A percentile compares a stretch with the other conserved stretches of the same genome.
Evolutionary conservation across 2,888 invertebrate genomes (phyloP).

Genomic region (Tachina grossa): DNA sequence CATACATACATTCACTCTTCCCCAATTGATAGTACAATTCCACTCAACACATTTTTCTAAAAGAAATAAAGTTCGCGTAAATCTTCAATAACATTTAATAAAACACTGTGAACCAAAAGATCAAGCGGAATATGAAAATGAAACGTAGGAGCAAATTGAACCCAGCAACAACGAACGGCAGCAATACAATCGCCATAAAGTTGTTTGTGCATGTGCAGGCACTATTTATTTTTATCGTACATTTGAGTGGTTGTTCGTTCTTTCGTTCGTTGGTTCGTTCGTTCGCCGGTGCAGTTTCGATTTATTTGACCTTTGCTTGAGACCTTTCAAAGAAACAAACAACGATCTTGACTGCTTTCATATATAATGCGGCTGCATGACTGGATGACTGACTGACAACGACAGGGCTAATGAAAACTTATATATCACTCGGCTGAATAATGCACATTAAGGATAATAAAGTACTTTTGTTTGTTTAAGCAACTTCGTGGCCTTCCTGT

Average conservation of each 20-base stretch:
- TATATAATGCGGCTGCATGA: conserved; percentile 55
- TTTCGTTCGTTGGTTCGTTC: conserved; percentile 16
- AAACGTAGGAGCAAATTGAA: conserved; percentile 43
- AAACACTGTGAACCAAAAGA: conserved; percentile 52
- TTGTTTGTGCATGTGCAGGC: conserved; percentile 54
- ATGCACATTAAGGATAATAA: conserved; percentile 76
- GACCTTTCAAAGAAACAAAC: conserved; percentile 67
- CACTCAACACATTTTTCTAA: conserved; percentile 55
- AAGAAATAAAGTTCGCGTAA: conserved; percentile 55
- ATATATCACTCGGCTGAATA: conserved; percentile 73
- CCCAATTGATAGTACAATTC: conserved; percentile 49
- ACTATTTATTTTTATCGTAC: conserved; percentile 26
- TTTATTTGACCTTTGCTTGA: conserved; percentile 71
- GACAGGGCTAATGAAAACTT: conserved; percentile 74
- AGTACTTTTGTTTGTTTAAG: conserved; percentile 74
- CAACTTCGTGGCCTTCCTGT: conserved; percentile 60
- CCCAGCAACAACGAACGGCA: conserved; percentile 37
- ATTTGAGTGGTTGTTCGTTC: conserved; percentile 23
- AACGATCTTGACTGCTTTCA: conserved; percentile 41
- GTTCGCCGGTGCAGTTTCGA: conserved; percentile 46
- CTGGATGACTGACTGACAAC: conserved; percentile 64
- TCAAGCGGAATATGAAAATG: conserved; percentile 42
- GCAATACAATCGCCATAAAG: conserved; percentile 22
- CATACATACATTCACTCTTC: conserved; percentile 23
- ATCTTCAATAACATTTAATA: conserved; percentile 68